Evolutionary conservation across 2,113 vertebrate species (phyloP).

Genomic region (Pantherophis guttatus): DNA sequence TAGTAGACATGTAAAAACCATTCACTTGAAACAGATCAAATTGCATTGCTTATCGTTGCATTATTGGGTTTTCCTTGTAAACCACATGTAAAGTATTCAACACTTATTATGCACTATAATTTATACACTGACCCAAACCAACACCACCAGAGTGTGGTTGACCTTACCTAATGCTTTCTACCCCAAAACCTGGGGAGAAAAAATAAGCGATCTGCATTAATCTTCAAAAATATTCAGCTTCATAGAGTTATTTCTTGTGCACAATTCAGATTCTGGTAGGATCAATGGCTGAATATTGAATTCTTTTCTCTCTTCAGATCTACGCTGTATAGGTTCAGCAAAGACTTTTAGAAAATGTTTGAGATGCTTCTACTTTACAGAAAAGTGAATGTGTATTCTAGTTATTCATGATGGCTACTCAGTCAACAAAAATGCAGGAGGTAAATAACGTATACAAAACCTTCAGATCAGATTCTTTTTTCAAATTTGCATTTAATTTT

Average conservation of each 20-base stretch:
- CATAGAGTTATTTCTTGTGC: background rate
- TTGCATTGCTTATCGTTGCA: background rate
- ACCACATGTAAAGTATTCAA: background rate
- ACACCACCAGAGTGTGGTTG: background rate
- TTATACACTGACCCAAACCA: background rate
- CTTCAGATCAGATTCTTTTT: constrained; percentile 23
- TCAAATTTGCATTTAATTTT: constrained; percentile 44
- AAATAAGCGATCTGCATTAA: background rate
- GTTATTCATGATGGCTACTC: constrained; percentile 18
- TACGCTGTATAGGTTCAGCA: background rate
- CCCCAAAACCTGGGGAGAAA: background rate
- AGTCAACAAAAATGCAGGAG: constrained; percentile 4
- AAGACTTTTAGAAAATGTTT: background rate
- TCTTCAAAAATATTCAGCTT: background rate
- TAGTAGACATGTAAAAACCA: background rate
- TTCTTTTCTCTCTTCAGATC: background rate
- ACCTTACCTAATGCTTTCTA: background rate
- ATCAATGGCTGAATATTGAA: background rate
- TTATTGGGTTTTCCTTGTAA: background rate
- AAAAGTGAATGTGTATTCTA: background rate
- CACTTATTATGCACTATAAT: background rate
- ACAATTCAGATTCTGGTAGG: background rate
- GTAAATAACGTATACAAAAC: constrained; percentile 1
- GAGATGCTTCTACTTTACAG: background rate
- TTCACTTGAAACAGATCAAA: background rate